Evolutionary conservation across 1,140 invertebrate genomes (phyloP).

Genomic region (Drosophila athabasca): DNA sequence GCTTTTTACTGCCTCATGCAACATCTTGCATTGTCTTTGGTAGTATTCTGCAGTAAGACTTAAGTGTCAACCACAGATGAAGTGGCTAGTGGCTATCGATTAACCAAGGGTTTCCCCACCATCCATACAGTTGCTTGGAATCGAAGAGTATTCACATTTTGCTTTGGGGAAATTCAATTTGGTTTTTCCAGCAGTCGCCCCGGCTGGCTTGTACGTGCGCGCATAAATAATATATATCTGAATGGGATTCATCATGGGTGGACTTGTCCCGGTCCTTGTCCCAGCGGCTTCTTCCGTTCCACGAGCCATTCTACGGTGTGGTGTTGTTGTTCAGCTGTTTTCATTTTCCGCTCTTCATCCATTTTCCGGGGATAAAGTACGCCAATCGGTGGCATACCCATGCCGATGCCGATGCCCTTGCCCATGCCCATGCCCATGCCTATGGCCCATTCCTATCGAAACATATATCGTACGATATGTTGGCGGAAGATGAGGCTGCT

Average conservation of each 20-base stretch:
- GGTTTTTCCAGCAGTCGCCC: no score
- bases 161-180: no score
- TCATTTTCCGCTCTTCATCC: conserved; percentile 26
- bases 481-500: background rate
- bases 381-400: conserved; percentile 55
- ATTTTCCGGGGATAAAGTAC: conserved; percentile 61
- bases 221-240: conserved; percentile 46
- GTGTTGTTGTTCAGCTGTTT: conserved; percentile 28
- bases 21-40: no score
- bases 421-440: background rate
- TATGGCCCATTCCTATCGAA: background rate
- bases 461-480: conserved; percentile 5
- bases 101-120: no score
- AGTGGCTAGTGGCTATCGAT: no score
- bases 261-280: conserved; percentile 24
- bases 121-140: no score
- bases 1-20: no score
- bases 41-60: no score
- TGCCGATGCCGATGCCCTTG: background rate
- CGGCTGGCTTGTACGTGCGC: background rate
- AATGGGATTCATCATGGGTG: conserved; percentile 52
- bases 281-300: conserved; percentile 21
- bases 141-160: no score
- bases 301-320: background rate
- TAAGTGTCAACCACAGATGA: no score